A percentile compares a stretch with the other conserved stretches of the same genome.
Conservation (phyloP, 2,888 invertebrate species). For the Lepetodrilus schrolli region DNA sequence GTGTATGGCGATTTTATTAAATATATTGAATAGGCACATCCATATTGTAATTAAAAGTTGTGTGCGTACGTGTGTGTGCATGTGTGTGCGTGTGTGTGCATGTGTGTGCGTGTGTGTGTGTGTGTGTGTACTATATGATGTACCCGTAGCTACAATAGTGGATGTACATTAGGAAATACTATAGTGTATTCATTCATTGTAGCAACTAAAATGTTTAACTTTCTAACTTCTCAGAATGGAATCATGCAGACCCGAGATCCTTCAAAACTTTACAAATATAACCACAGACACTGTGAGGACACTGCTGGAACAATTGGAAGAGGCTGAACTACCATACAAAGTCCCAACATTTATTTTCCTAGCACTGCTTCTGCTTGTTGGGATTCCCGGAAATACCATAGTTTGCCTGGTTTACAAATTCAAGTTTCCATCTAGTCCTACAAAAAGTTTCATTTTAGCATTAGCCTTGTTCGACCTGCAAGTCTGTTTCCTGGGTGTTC, state of each 20-base stretch:
- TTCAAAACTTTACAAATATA: neutral
- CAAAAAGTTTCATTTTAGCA: neutral
- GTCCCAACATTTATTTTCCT: conserved; percentile 22
- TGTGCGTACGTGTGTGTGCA: neutral
- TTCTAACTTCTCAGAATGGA: neutral
- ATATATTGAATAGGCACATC: too few relatives aligned
- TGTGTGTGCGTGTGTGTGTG: neutral
- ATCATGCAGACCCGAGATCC: neutral
- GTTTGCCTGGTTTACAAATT: conserved; percentile 21
- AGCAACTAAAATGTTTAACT: neutral
- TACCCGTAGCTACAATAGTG: too few relatives aligned
- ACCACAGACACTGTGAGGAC: neutral
- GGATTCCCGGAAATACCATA: conserved; percentile 18
- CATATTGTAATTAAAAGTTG: too few relatives aligned
- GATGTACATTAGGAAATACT: too few relatives aligned
- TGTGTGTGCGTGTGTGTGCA: neutral
- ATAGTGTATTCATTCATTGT: neutral
- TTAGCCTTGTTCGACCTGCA: conserved; percentile 17
- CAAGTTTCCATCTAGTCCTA: neutral
- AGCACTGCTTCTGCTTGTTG: neutral
- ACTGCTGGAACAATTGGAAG: neutral
- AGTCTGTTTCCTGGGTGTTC: conserved; percentile 3
- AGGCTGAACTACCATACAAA: neutral
- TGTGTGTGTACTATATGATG: neutral
- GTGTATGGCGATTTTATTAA: too few relatives aligned